phyloP scores from a whole-genome alignment of 1,140 invertebrate species.

The Penaeus indicus region DNA sequence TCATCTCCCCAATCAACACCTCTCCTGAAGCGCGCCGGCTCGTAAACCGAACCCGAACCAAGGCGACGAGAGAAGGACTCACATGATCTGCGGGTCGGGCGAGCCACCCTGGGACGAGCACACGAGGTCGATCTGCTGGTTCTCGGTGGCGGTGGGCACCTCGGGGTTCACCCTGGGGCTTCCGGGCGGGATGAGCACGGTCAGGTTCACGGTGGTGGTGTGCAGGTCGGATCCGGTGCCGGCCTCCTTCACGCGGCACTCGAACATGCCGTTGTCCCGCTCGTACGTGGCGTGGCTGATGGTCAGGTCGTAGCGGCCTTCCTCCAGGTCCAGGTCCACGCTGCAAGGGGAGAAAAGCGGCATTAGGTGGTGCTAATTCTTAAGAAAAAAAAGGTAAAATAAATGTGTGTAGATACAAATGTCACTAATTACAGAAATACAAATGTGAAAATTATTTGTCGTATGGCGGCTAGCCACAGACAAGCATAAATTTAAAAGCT shows the following conservation, averaged over 20 bases:
- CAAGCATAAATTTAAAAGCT: not conserved
- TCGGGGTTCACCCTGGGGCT: conserved; percentile 82
- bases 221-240: conserved; percentile 87
- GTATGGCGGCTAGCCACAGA: no score
- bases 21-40: not conserved
- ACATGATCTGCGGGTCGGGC: conserved; percentile 83
- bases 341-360: conserved; percentile 72
- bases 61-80: not conserved
- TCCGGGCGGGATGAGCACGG: conserved; percentile 86
- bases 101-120: conserved; percentile 90
- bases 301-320: conserved; percentile 88
- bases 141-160: conserved; percentile 83
- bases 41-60: not conserved
- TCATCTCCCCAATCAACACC: no score
- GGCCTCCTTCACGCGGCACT: conserved; percentile 87
- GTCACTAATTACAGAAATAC: no score
- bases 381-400: conserved; percentile 24
- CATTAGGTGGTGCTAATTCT: not conserved
- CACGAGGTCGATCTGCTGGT: conserved; percentile 76
- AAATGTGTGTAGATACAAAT: conserved; percentile 21
- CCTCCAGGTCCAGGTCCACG: conserved; percentile 81
- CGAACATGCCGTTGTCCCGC: conserved; percentile 90
- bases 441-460: no score
- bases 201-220: conserved; percentile 85
- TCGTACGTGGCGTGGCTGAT: conserved; percentile 81